A percentile compares a stretch with the other conserved stretches of the same genome.
phyloP scores from a whole-genome alignment of 2,797 vertebrate genomes.

The Betta splendens region DNA sequence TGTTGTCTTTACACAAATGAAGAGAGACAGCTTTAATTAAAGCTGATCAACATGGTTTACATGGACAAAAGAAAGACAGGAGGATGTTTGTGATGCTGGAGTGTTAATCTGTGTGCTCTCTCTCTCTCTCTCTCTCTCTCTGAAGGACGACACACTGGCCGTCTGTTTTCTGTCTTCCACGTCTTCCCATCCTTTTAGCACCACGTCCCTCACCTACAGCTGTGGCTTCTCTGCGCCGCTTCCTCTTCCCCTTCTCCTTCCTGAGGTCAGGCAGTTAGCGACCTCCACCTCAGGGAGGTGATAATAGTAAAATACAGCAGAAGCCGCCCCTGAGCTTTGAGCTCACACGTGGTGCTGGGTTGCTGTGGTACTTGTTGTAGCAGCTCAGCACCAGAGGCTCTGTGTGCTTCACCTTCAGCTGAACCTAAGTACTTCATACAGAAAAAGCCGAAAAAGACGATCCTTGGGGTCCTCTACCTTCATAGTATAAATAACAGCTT shows the following conservation, averaged over 20 bases:
- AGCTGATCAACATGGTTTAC: background rate
- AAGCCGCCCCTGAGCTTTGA: slow-evolving; percentile 36
- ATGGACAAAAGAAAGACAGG: background rate
- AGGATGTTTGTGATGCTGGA: slow-evolving; percentile 9
- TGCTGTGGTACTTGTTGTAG: slow-evolving; percentile 39
- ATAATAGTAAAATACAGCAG: slow-evolving; percentile 58
- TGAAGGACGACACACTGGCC: slow-evolving; percentile 17
- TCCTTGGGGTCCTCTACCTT: no score
- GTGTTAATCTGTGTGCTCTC: slow-evolving; percentile 6
- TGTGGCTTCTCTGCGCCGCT: slow-evolving; percentile 34
- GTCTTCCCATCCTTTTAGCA: background rate
- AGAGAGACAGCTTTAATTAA: slow-evolving; percentile 4
- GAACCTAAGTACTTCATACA: no score
- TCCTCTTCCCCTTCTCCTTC: slow-evolving; percentile 23
- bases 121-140: background rate
- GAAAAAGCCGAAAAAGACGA: no score
- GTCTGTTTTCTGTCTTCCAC: slow-evolving; percentile 6
- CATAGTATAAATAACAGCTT: no score
- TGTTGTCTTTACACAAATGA: slow-evolving; percentile 32
- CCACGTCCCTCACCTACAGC: slow-evolving; percentile 6
- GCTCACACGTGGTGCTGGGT: slow-evolving; percentile 53
- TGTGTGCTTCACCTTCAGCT: background rate
- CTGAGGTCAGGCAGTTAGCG: slow-evolving; percentile 35
- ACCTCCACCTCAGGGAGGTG: slow-evolving; percentile 52
- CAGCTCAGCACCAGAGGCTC: slow-evolving; percentile 10